These are phyloP conservation scores for Chalcis sispes DNA, from an alignment of 2,888 invertebrate species.

Conservation along the genomic window DNA sequence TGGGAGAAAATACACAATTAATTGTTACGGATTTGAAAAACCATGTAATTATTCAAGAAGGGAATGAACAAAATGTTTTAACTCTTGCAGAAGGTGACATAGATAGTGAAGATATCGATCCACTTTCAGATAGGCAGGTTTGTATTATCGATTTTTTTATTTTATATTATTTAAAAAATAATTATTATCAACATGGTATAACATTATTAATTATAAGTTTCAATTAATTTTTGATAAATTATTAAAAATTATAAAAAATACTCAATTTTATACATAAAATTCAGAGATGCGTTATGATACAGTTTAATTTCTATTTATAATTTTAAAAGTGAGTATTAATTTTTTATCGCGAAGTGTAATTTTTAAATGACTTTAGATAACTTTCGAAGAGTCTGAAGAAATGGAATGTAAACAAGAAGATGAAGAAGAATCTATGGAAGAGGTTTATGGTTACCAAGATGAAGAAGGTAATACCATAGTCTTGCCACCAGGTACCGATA, in stretches of 20 bases:
- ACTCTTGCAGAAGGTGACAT: conserved; percentile 66
- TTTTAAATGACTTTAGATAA: conserved; percentile 35
- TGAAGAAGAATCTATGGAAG: conserved; percentile 65
- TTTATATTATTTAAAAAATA: conserved; percentile 11
- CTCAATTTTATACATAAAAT: too few relatives aligned
- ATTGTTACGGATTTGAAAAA: conserved; percentile 78
- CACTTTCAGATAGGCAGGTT: conserved; percentile 70
- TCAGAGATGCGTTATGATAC: too few relatives aligned
- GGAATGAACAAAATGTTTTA: conserved; percentile 69
- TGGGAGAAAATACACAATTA: conserved; percentile 67
- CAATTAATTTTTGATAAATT: not conserved
- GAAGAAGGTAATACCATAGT: conserved; percentile 68
- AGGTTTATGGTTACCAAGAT: conserved; percentile 71
- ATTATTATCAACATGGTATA: too few relatives aligned
- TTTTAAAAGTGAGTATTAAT: too few relatives aligned
- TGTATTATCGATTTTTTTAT: conserved; percentile 33
- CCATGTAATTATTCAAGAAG: conserved; percentile 77
- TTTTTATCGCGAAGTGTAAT: not conserved
- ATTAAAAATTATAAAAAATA: conserved; percentile 4
- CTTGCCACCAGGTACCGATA: conserved; percentile 68
- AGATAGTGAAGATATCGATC: conserved; percentile 65
- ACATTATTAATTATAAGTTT: too few relatives aligned
- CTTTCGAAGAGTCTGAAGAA: conserved; percentile 39
- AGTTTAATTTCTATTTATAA: not conserved
- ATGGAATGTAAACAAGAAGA: conserved; percentile 70